phyloP scores from a whole-genome alignment of 2,113 vertebrate genomes.

The Oreochromis aureus region DNA sequence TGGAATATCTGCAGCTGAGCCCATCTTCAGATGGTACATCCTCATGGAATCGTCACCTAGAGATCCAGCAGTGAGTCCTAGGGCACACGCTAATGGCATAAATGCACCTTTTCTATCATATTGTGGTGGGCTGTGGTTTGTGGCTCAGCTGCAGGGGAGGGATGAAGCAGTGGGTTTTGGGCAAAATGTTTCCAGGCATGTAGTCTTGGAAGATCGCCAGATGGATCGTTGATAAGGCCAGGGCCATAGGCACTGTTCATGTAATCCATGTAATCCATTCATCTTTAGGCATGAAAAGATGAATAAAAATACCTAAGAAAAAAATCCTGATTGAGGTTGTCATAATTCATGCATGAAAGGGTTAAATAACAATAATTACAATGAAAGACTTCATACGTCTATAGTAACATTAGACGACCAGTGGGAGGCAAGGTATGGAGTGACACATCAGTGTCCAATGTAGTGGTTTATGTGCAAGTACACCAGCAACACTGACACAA shows the following conservation, averaged over 20 bases:
- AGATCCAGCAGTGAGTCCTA: not conserved
- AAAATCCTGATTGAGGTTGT: no score
- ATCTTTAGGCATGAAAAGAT: no score
- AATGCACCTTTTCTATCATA: not conserved
- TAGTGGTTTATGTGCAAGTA: not conserved
- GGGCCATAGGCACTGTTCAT: constrained; percentile 90
- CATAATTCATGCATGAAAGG: no score
- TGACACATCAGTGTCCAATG: no score
- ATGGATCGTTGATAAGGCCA: constrained; percentile 77
- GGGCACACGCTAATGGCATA: no score
- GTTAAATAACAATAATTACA: no score
- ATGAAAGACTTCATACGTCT: not conserved
- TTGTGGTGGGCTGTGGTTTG: not conserved
- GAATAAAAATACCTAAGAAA: no score
- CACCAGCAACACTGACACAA: not conserved
- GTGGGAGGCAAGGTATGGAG: not conserved
- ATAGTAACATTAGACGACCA: not conserved
- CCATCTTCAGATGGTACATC: constrained; percentile 89
- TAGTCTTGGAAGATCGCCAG: not conserved
- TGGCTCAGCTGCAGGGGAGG: no score
- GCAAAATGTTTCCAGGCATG: not conserved
- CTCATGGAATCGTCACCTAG: constrained; percentile 86
- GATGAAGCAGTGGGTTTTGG: not conserved
- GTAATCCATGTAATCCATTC: constrained; percentile 86
- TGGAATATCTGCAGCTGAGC: constrained; percentile 84